Evolutionary conservation across 2,113 vertebrate species (phyloP).

Genomic region (Genyomyrus donnyi): DNA sequence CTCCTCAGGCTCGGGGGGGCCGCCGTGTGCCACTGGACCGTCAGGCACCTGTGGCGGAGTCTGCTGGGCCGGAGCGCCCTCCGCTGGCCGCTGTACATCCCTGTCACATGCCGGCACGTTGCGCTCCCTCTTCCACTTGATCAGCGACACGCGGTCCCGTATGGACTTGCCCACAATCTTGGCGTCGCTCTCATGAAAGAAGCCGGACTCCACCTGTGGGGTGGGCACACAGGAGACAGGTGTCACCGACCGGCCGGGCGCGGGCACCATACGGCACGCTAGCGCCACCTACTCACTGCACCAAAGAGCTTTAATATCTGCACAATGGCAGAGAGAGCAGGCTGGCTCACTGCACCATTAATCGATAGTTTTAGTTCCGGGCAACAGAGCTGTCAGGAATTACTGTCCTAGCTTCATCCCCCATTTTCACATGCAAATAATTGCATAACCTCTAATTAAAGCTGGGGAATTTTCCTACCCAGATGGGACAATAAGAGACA

Average conservation of each 20-base stretch:
- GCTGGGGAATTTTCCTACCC: background rate
- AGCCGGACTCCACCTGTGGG: slow-evolving; percentile 70
- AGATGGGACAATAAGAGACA: background rate
- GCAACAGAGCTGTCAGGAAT: background rate
- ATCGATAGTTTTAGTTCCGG: slow-evolving; percentile 1
- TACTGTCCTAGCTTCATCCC: background rate
- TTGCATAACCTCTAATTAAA: slow-evolving; percentile 17
- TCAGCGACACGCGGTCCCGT: slow-evolving; percentile 80
- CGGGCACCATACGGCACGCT: background rate
- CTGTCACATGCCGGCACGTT: slow-evolving; percentile 63
- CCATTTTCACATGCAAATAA: slow-evolving; percentile 7
- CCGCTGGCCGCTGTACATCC: slow-evolving; percentile 49
- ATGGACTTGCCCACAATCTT: slow-evolving; percentile 93
- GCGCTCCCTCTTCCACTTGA: slow-evolving; percentile 84
- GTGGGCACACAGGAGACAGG: background rate
- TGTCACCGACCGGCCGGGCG: background rate
- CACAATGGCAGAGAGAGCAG: background rate
- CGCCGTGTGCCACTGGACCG: slow-evolving; percentile 37
- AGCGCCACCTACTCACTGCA: background rate
- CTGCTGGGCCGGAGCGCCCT: slow-evolving; percentile 36
- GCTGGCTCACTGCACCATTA: background rate
- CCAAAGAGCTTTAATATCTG: background rate
- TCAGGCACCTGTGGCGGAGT: slow-evolving; percentile 42
- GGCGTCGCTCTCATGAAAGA: slow-evolving; percentile 79
- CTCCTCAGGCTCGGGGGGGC: slow-evolving; percentile 70